Evolutionary conservation across 2,888 invertebrate genomes (phyloP).

Genomic region (Hypolimnas misippus): DNA sequence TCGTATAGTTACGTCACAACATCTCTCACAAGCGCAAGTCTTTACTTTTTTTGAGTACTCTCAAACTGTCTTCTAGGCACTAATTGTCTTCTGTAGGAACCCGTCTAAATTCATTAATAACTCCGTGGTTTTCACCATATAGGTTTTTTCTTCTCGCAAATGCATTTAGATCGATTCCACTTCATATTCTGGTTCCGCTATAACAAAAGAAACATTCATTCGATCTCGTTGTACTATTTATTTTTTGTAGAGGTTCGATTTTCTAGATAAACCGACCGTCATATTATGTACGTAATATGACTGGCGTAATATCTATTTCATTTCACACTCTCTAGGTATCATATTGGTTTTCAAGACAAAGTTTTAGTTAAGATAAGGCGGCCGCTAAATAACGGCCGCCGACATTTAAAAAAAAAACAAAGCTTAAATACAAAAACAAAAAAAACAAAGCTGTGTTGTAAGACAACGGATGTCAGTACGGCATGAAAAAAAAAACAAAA

Average conservation of each 20-base stretch:
- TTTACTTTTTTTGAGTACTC: constrained; percentile 20
- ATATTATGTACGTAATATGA: too few species aligned
- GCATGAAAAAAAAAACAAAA: constrained; percentile 28
- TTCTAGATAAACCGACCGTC: too few species aligned
- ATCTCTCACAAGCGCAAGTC: constrained; percentile 28
- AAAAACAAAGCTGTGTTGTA: constrained; percentile 50
- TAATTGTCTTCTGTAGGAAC: constrained; percentile 1
- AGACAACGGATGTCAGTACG: constrained; percentile 77
- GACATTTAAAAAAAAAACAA: background rate
- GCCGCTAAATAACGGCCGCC: too few species aligned
- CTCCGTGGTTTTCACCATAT: constrained; percentile 33
- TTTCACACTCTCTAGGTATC: too few species aligned
- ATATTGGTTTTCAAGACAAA: too few species aligned
- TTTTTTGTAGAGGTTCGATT: background rate
- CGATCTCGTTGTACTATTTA: constrained; percentile 35
- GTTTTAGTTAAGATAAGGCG: too few species aligned
- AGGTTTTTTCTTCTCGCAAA: constrained; percentile 60
- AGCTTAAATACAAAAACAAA: constrained; percentile 11
- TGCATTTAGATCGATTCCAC: constrained; percentile 79
- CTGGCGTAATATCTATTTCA: too few species aligned
- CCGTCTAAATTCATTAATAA: background rate
- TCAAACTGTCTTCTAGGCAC: constrained; percentile 2
- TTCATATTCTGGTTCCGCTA: constrained; percentile 75
- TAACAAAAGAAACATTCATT: constrained; percentile 63
- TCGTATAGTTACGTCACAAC: constrained; percentile 47